Conservation (phyloP, 2,797 vertebrate species). For the Petrocephalus sullivani region DNA sequence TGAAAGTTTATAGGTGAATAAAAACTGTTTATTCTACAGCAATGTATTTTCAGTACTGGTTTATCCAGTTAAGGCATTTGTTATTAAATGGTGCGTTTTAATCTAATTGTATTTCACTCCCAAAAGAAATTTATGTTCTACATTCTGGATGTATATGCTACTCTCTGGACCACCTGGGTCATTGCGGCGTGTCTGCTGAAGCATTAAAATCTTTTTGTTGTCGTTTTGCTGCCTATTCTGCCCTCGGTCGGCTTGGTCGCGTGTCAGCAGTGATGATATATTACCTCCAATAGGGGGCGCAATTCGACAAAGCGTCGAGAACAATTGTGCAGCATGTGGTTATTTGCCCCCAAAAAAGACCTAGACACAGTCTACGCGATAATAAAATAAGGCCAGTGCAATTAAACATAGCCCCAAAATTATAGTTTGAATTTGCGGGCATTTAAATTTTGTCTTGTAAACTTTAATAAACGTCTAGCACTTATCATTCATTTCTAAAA, state of each 20-base stretch:
- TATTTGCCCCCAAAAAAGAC: not conserved
- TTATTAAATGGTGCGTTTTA: not conserved
- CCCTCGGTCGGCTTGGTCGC: not conserved
- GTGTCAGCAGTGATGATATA: not conserved
- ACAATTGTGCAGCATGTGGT: not conserved
- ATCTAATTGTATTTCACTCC: not conserved
- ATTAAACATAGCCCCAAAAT: not conserved
- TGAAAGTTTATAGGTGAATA: not conserved
- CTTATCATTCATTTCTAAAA: not conserved
- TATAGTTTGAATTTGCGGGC: not conserved
- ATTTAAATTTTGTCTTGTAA: not conserved
- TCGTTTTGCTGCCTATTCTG: not conserved
- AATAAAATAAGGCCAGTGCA: not conserved
- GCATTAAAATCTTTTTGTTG: not conserved
- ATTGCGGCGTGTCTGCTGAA: not conserved
- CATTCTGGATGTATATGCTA: not conserved
- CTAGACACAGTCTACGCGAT: not conserved
- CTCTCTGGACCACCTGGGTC: not conserved
- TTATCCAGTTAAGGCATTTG: constrained; percentile 8
- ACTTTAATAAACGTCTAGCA: not conserved
- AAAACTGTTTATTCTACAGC: not conserved
- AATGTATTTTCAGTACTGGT: not conserved
- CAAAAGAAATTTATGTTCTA: not conserved
- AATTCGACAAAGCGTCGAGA: not conserved
- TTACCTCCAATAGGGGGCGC: constrained; percentile 19